Percentiles rank a stretch among this genome's conserved stretches.
Conservation (phyloP, 2,888 invertebrate species). For the Spialia ferax region DNA sequence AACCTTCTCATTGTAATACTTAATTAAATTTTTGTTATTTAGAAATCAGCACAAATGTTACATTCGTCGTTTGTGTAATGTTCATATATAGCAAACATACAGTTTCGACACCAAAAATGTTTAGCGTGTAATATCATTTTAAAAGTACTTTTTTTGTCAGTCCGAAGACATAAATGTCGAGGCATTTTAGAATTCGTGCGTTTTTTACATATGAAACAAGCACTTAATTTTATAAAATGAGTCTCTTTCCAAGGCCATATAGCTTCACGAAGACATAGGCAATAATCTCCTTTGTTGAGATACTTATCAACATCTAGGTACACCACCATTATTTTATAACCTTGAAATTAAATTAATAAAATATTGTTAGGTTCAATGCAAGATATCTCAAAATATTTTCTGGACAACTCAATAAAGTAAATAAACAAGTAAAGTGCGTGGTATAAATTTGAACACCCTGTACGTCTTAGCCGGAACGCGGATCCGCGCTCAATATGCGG, state of each 20-base stretch:
- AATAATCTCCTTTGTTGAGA: conserved; percentile 32
- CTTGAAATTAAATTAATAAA: conserved; percentile 19
- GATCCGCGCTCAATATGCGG: conserved; percentile 31
- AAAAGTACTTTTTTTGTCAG: conserved; percentile 17
- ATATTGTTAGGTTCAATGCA: conserved; percentile 8
- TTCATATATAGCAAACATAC: conserved; percentile 12
- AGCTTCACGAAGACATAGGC: conserved; percentile 10
- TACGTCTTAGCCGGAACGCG: conserved; percentile 34
- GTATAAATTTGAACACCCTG: conserved; percentile 22
- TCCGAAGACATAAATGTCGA: conserved; percentile 26
- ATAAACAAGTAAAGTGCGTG: conserved; percentile 10
- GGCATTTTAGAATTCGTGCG: conserved; percentile 31
- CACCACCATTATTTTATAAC: conserved; percentile 25
- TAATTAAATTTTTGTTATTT: conserved; percentile 5
- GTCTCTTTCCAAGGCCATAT: conserved; percentile 40
- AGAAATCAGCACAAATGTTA: conserved; percentile 8
- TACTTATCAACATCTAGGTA: conserved; percentile 32
- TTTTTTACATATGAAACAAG: conserved; percentile 29
- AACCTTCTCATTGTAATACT: conserved; percentile 8
- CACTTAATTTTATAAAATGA: conserved; percentile 37
- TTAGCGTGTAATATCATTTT: conserved; percentile 3
- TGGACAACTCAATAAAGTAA: conserved; percentile 5
- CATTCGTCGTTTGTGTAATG: conserved; percentile 8
- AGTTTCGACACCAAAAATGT: conserved; percentile 12
- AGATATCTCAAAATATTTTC: conserved; percentile 2